These are phyloP conservation scores for Micrastur ruficollis DNA, from an alignment of 2,797 vertebrate species.

Conservation along the genomic window DNA sequence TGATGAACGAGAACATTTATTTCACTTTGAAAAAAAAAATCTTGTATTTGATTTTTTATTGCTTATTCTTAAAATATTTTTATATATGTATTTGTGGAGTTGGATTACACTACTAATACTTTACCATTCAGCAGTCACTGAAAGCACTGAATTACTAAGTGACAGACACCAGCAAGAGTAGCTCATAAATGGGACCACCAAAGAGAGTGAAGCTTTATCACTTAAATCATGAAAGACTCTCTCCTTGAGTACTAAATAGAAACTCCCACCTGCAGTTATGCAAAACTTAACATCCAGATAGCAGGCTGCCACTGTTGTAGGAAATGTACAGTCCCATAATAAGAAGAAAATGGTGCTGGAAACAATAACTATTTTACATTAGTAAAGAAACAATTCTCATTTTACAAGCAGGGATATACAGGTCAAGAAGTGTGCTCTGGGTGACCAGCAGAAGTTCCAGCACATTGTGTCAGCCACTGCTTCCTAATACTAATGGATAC, in stretches of 20 bases:
- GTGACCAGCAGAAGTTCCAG: not conserved
- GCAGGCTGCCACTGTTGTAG: not conserved
- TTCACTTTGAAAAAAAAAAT: not conserved
- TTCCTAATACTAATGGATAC: not conserved
- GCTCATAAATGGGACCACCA: not conserved
- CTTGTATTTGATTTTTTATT: not conserved
- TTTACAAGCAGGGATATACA: not conserved
- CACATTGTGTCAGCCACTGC: rapidly evolving
- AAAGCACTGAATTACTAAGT: not conserved
- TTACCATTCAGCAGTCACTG: not conserved
- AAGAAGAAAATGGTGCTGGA: not conserved
- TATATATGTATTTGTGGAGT: not conserved
- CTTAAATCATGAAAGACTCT: not conserved
- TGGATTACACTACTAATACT: not conserved
- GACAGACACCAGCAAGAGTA: not conserved
- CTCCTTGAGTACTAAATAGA: not conserved
- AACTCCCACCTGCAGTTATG: not conserved
- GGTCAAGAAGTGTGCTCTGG: not conserved
- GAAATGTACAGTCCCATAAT: not conserved
- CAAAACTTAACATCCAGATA: not conserved
- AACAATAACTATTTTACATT: not conserved
- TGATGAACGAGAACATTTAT: not conserved
- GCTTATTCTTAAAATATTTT: not conserved
- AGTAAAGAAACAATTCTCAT: not conserved
- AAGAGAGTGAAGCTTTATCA: not conserved